phyloP scores from a whole-genome alignment of 2,888 invertebrate species.

The Tenthredo scrophulariae region DNA sequence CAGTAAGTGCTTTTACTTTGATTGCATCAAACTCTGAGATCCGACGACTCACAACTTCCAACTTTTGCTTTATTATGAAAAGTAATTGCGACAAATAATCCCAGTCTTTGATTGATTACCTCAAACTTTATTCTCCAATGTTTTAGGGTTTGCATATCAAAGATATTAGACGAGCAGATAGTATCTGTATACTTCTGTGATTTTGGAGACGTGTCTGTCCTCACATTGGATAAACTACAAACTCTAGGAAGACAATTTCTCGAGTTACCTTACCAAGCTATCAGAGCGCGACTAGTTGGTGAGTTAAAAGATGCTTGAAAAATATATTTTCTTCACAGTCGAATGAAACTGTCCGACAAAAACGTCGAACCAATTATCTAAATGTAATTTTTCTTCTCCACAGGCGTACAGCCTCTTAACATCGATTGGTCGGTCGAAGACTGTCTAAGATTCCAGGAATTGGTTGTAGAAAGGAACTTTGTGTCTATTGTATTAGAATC shows the following conservation, averaged over 20 bases:
- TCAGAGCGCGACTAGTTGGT: conserved; percentile 84
- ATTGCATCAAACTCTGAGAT: too few relatives aligned
- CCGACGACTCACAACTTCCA: too few relatives aligned
- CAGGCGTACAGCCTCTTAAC: conserved; percentile 81
- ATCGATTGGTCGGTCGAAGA: conserved; percentile 88
- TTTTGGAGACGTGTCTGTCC: conserved; percentile 82
- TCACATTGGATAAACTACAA: conserved; percentile 80
- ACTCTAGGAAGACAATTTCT: conserved; percentile 81
- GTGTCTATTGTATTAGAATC: conserved; percentile 85
- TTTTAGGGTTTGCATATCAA: conserved; percentile 79
- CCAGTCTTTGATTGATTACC: neutral
- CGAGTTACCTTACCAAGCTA: conserved; percentile 83
- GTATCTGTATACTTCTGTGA: conserved; percentile 84
- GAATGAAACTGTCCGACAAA: neutral
- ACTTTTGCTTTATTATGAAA: too few relatives aligned
- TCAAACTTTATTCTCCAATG: conserved; percentile 59
- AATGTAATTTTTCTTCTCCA: conserved; percentile 61
- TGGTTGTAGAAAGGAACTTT: conserved; percentile 86
- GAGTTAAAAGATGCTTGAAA: conserved; percentile 60
- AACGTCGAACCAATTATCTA: neutral
- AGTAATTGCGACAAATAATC: too few relatives aligned
- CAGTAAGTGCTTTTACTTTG: too few relatives aligned
- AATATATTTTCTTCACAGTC: neutral
- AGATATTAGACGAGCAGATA: conserved; percentile 80
- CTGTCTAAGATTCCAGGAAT: conserved; percentile 85